Conservation (phyloP, 1,140 invertebrate species). For the Brachionus calyciflorus region DNA sequence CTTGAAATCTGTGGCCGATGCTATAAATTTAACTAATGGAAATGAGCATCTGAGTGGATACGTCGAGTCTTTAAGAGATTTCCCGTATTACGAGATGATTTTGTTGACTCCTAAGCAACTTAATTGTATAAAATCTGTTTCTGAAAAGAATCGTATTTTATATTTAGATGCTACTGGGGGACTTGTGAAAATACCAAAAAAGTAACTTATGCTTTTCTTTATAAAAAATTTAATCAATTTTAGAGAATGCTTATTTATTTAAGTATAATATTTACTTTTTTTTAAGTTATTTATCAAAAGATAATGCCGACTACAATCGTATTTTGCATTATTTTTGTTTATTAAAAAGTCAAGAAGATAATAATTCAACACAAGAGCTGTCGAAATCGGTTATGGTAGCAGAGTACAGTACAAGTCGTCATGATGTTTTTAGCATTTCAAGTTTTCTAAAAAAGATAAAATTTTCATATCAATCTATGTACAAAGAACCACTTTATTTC, state of each 20-base stretch:
- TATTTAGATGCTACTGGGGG: conserved; percentile 21
- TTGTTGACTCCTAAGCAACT: conserved; percentile 1
- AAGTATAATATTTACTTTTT: conserved; percentile 7
- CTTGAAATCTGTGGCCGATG: neutral
- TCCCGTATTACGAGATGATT: neutral
- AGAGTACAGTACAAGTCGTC: conserved; percentile 22
- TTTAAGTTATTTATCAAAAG: conserved; percentile 14
- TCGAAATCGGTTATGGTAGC: conserved; percentile 28
- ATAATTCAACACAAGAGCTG: neutral
- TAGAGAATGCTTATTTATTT: conserved; percentile 1
- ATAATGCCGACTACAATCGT: neutral
- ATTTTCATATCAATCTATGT: conserved; percentile 5
- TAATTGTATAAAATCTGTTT: conserved; percentile 3
- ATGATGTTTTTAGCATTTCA: conserved; percentile 26
- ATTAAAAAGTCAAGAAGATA: conserved; percentile 20
- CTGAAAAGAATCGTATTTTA: neutral
- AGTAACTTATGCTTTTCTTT: neutral
- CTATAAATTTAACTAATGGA: conserved; percentile 16
- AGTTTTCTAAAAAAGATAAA: conserved; percentile 15
- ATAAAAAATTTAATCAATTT: conserved; percentile 11
- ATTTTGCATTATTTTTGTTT: conserved; percentile 36
- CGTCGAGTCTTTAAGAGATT: neutral
- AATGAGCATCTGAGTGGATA: conserved; percentile 2
- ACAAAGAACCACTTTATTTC: conserved; percentile 24
- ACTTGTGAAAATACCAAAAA: conserved; percentile 21